Evolutionary conservation across 2,797 vertebrate species (phyloP), one percentile per base, ranked within the genome.

Genomic region (Gymnoscopelus braueri): DNA sequence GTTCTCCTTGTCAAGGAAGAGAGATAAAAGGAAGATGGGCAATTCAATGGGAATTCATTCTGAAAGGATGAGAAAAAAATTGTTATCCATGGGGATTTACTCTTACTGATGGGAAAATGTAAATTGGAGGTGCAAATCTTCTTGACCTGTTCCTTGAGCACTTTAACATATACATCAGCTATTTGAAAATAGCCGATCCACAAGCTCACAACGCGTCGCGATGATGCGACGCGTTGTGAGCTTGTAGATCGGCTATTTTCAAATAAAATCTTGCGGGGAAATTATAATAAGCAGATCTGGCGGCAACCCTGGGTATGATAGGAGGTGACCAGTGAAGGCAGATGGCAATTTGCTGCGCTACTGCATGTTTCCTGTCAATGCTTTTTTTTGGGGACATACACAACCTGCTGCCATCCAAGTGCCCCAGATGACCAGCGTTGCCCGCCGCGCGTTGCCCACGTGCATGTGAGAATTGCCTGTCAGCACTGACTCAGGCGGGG

Each of bases 301-400:
- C 19, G 19, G 19, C 19, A 19, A 19, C 19, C 19, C 19, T 19
- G 19, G 48, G 5, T 14, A 14, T 14, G 49, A 24, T 63, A 50
- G 11, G 10, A 51, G 19, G 29, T 24, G 9, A 26, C 6, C 61
- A 32, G 11, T n/a, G 19, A 26, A 19, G 15, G 64, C 77, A 80
- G 76, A 74, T 62, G n/a, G 72, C 71, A 60, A 79, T 86, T 83
- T 72, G 71, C 81, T 65, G 74, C 83, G 63, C 74, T 62, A 67
- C 68, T 79, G 85, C 79, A n/a, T 70, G 50, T 47, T 76, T 79
- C 71, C 84, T 68, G 57, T 85, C 75, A 51, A 53, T 80, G 78
- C 75, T 56, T 82, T 76, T 84, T 80, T 79, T 44, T 5, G 5
- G 71, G 81, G 71, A 66, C 78, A 64, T 19, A 69, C 63, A 79